phyloP scores from a whole-genome alignment of 2,888 invertebrate species.

The Lepidocyrtoides sp. region DNA sequence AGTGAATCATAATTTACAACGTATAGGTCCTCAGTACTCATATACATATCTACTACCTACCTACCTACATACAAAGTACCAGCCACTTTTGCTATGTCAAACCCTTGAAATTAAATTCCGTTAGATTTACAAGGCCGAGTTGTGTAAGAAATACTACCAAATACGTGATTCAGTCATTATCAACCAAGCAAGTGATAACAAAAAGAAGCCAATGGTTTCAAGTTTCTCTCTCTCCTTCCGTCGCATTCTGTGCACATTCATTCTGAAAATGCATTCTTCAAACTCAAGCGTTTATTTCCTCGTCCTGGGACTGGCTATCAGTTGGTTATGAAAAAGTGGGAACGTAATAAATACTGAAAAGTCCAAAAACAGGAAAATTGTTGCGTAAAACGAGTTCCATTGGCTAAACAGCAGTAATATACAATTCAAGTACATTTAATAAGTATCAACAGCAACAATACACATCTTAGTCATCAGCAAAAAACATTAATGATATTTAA shows the following conservation, averaged over 20 bases:
- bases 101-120: slow-evolving; percentile 17
- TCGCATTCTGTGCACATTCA: not conserved
- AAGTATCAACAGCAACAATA: too few species aligned
- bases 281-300: not conserved
- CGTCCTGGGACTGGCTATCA: not conserved
- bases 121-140: slow-evolving; percentile 63
- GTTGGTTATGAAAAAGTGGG: too few species aligned
- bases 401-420: too few species aligned
- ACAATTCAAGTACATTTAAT: too few species aligned
- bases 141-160: not conserved
- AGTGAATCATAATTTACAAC: too few species aligned
- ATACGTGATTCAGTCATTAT: not conserved
- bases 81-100: not conserved
- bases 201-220: not conserved
- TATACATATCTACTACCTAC: not conserved
- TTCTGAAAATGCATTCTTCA: too few species aligned
- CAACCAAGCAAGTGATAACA: not conserved
- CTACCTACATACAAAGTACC: not conserved
- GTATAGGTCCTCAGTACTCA: too few species aligned
- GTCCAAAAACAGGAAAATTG: too few species aligned
- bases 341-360: too few species aligned
- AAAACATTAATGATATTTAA: too few species aligned
- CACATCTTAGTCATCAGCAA: too few species aligned
- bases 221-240: not conserved
- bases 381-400: too few species aligned